A percentile compares a stretch with the other conserved stretches of the same genome.
These are phyloP conservation scores for Pithecia hirsuta DNA, from an alignment of 2,797 vertebrate genomes.

Conservation along the genomic window DNA sequence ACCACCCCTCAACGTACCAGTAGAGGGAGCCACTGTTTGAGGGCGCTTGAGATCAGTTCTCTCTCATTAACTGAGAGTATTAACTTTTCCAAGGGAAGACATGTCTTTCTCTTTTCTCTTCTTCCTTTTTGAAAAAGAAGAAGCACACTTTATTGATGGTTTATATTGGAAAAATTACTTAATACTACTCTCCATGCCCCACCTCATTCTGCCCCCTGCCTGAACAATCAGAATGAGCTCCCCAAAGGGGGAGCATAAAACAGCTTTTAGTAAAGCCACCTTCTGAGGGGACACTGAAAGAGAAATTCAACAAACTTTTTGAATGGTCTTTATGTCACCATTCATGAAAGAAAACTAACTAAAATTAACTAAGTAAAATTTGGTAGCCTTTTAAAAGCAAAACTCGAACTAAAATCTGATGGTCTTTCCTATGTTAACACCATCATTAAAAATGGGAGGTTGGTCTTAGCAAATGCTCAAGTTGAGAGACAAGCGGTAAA, in stretches of 20 bases:
- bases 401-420: not conserved
- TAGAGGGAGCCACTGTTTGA: not conserved
- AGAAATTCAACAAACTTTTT: not conserved
- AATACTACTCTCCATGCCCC: not conserved
- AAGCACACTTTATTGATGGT: conserved; percentile 70
- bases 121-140: conserved; percentile 63
- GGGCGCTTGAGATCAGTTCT: not conserved
- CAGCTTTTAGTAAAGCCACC: conserved; percentile 53
- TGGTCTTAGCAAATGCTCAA: not conserved
- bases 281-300: conserved; percentile 12
- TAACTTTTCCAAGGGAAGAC: conserved; percentile 1
- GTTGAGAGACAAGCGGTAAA: conserved; percentile 36
- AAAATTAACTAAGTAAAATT: not conserved
- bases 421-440: conserved; percentile 12
- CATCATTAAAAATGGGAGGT: conserved; percentile 54
- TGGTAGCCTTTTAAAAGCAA: not conserved
- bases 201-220: not conserved
- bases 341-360: conserved; percentile 35
- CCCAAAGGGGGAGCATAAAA: conserved; percentile 63
- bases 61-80: not conserved
- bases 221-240: conserved; percentile 28
- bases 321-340: conserved; percentile 27
- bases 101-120: conserved; percentile 72
- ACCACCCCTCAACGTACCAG: fast-evolving
- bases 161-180: conserved; percentile 77